phyloP scores from a whole-genome alignment of 1,140 invertebrate genomes.

The Drosophila bipectinata region DNA sequence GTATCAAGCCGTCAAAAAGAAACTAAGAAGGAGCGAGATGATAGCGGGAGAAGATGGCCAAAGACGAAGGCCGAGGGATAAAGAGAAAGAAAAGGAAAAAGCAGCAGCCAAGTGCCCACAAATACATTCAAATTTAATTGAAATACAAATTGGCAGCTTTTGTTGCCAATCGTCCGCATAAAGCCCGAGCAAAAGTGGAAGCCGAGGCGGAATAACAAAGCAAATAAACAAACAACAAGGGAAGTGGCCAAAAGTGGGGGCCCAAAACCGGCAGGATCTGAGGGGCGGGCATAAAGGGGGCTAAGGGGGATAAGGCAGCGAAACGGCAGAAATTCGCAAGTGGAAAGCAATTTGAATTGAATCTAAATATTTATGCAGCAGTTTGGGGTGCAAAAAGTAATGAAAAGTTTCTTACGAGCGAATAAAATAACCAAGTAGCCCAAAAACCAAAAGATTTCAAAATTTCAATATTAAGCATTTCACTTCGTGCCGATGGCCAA shows the following conservation, averaged over 20 bases:
- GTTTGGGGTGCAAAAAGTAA: conserved; percentile 23
- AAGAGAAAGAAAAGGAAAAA: conserved; percentile 3
- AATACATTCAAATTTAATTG: conserved; percentile 74
- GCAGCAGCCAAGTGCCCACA: conserved; percentile 54
- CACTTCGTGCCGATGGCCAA: neutral
- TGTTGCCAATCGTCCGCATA: conserved; percentile 59
- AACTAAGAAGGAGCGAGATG: no score
- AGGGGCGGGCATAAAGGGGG: neutral
- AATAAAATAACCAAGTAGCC: neutral
- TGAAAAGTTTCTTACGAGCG: conserved; percentile 19
- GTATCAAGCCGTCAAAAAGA: neutral
- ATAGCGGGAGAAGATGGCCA: no score
- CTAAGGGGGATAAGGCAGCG: neutral
- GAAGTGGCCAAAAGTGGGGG: neutral
- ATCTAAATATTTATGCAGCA: conserved; percentile 65
- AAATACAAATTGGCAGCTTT: conserved; percentile 73
- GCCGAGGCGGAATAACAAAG: conserved; percentile 39
- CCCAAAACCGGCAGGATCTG: conserved; percentile 5
- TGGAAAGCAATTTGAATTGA: conserved; percentile 55
- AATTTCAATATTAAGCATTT: conserved; percentile 5
- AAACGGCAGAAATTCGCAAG: conserved; percentile 27
- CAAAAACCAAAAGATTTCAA: conserved; percentile 1
- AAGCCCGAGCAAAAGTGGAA: conserved; percentile 32
- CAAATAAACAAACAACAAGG: conserved; percentile 45
- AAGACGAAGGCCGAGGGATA: neutral